A percentile compares a stretch with the other conserved stretches of the same genome.
phyloP scores from a whole-genome alignment of 2,888 invertebrate species.

The Netelia fuscicornis region DNA sequence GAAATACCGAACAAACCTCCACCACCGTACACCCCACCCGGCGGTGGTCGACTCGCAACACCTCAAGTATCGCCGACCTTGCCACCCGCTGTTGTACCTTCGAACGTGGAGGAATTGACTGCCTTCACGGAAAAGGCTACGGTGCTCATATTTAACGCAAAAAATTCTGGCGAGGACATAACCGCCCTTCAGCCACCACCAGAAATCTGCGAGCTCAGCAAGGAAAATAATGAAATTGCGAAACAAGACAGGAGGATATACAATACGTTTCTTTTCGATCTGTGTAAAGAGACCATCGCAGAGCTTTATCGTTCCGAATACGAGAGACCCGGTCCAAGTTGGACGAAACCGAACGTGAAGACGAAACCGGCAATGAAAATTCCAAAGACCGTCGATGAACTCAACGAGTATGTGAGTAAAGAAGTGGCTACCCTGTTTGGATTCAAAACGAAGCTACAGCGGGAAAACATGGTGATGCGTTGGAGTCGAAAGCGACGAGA shows the following conservation, averaged over 20 bases:
- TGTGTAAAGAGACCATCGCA: conserved; percentile 87
- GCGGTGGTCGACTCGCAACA: conserved; percentile 77
- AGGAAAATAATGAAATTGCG: conserved; percentile 77
- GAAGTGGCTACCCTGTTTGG: conserved; percentile 86
- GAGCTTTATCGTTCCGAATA: conserved; percentile 86
- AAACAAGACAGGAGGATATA: conserved; percentile 84
- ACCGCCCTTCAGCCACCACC: conserved; percentile 78
- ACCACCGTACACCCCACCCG: conserved; percentile 90
- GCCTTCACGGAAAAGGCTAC: conserved; percentile 85
- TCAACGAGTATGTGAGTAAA: conserved; percentile 85
- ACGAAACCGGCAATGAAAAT: conserved; percentile 84
- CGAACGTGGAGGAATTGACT: conserved; percentile 85
- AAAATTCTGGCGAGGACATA: conserved; percentile 80
- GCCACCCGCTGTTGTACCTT: conserved; percentile 83
- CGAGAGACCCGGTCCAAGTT: conserved; percentile 85
- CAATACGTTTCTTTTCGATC: conserved; percentile 87
- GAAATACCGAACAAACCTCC: conserved; percentile 92
- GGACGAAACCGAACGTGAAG: conserved; percentile 85
- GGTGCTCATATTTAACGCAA: conserved; percentile 84
- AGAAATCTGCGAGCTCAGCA: conserved; percentile 79
- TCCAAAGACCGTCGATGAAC: conserved; percentile 85
- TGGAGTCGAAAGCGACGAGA: conserved; percentile 89
- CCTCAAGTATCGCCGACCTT: conserved; percentile 80
- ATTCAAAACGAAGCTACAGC: conserved; percentile 85
- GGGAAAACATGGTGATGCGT: conserved; percentile 87